A percentile compares a stretch with the other conserved stretches of the same genome.
Conservation (phyloP, 2,888 invertebrate genomes). For the Pedicia rivosa region DNA sequence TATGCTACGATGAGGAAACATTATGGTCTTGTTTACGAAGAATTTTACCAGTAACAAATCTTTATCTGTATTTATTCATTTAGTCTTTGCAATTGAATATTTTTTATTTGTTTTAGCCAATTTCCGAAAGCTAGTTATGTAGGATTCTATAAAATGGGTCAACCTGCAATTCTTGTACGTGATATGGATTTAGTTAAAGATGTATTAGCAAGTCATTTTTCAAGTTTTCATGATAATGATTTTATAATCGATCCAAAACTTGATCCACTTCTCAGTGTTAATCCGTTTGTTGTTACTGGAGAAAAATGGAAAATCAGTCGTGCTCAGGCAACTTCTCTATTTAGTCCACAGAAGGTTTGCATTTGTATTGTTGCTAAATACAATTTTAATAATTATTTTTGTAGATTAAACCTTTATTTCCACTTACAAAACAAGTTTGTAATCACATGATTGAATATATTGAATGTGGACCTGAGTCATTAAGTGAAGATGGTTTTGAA, state of each 20-base stretch:
- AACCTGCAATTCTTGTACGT: constrained; percentile 10
- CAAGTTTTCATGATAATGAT: constrained; percentile 8
- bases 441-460: not conserved
- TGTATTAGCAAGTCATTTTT: constrained; percentile 9
- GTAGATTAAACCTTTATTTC: not conserved
- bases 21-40: not conserved
- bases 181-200: constrained; percentile 11
- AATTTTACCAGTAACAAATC: not conserved
- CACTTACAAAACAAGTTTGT: not conserved
- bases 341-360: too few species aligned
- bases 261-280: constrained; percentile 2
- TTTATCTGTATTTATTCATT: not conserved
- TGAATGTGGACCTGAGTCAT: not conserved
- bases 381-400: not conserved
- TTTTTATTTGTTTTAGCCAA: constrained; percentile 6
- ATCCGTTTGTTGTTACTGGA: constrained; percentile 6
- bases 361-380: too few species aligned
- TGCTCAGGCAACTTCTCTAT: not conserved
- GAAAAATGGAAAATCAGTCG: constrained; percentile 7
- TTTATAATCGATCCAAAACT: constrained; percentile 7
- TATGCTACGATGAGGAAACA: not conserved
- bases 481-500: not conserved
- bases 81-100: not conserved
- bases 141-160: constrained; percentile 12
- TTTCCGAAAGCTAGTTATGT: constrained; percentile 10